A percentile compares a stretch with the other conserved stretches of the same genome.
phyloP scores from a whole-genome alignment of 2,888 invertebrate species.

The Andrena dorsata region DNA sequence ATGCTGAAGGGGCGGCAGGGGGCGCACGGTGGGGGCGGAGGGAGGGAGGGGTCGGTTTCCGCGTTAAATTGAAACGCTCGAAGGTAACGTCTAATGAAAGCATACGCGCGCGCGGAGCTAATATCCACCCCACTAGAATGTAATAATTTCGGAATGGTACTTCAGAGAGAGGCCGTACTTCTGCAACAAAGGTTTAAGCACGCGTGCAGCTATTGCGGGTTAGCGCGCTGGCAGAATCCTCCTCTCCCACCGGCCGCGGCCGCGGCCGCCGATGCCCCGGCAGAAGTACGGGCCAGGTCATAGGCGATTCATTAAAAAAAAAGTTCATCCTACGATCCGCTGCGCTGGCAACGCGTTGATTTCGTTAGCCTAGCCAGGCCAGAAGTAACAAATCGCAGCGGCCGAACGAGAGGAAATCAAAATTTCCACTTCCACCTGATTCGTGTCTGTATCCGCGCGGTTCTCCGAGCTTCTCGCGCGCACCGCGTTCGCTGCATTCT shows the following conservation, averaged over 20 bases:
- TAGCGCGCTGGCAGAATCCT: conserved; percentile 56
- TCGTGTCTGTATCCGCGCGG: conserved; percentile 10
- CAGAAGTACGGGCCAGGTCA: conserved; percentile 24
- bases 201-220: conserved; percentile 71
- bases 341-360: conserved; percentile 41
- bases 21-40: neutral
- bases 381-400: conserved; percentile 22
- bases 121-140: conserved; percentile 82
- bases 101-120: conserved; percentile 81
- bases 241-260: conserved; percentile 5
- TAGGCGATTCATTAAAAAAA: conserved; percentile 65
- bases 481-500: neutral
- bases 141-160: conserved; percentile 83
- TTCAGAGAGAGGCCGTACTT: conserved; percentile 76
- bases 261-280: neutral
- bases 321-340: conserved; percentile 54
- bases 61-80: conserved; percentile 84
- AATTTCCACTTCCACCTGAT: conserved; percentile 51
- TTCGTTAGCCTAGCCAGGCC: conserved; percentile 27
- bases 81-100: conserved; percentile 84
- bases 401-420: conserved; percentile 34
- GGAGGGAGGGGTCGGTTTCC: conserved; percentile 72
- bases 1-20: conserved; percentile 75
- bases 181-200: conserved; percentile 76
- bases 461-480: neutral